phyloP scores from a whole-genome alignment of 37 sponge, comb jelly and placozoan species.

The Oopsacas minuta region DNA sequence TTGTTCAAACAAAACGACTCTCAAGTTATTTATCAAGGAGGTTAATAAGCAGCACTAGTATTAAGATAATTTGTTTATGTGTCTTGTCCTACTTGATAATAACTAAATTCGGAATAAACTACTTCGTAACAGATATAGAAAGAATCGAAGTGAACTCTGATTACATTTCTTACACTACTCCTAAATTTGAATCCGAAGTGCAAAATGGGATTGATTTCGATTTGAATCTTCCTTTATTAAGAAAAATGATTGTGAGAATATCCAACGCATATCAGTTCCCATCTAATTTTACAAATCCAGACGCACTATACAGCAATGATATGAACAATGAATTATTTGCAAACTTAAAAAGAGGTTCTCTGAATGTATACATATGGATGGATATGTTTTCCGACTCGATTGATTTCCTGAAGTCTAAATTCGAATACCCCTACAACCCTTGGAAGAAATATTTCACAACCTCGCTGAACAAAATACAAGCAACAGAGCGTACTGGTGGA shows the following conservation, averaged over 20 bases:
- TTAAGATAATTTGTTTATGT: too few species aligned
- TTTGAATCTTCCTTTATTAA: not conserved
- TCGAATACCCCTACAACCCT: not conserved
- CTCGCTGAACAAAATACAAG: not conserved
- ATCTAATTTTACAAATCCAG: not conserved
- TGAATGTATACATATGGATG: not conserved
- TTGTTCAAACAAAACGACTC: too few species aligned
- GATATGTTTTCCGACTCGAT: not conserved
- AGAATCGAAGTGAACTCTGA: too few species aligned
- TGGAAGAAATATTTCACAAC: not conserved
- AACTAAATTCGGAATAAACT: too few species aligned
- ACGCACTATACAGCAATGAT: not conserved
- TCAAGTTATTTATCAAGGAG: too few species aligned
- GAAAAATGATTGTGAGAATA: not conserved
- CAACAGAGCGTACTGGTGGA: not conserved
- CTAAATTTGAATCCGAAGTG: too few species aligned
- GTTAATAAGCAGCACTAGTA: too few species aligned
- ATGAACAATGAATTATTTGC: not conserved
- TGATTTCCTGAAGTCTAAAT: not conserved
- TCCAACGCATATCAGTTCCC: not conserved
- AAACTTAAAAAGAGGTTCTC: not conserved
- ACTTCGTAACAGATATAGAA: too few species aligned
- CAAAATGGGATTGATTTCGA: too few species aligned
- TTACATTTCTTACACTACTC: too few species aligned
- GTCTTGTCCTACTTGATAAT: too few species aligned